These are phyloP conservation scores for Lasiurus borealis DNA, from an alignment of 2,113 vertebrate species.

Conservation along the genomic window DNA sequence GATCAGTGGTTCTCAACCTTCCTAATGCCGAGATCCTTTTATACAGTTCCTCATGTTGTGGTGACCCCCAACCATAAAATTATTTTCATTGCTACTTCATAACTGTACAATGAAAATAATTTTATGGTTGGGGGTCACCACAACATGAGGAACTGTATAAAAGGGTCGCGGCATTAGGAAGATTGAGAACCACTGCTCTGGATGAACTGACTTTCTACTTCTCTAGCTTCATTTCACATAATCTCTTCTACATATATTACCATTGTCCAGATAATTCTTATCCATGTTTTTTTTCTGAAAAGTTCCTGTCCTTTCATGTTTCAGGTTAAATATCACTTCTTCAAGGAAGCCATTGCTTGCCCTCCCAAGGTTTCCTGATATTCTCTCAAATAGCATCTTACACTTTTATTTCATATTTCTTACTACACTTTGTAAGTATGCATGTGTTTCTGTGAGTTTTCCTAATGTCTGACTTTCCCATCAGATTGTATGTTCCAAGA, in stretches of 20 bases:
- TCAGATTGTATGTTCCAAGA: neutral
- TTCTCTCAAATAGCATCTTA: neutral
- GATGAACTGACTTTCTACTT: neutral
- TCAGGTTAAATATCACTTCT: conserved; percentile 7
- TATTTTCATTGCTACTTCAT: no score
- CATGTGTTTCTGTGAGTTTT: neutral
- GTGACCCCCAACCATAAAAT: no score
- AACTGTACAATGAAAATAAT: no score
- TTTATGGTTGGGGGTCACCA: no score
- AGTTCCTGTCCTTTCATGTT: neutral
- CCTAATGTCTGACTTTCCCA: neutral
- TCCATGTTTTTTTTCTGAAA: neutral
- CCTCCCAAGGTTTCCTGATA: neutral
- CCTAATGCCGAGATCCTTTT: no score
- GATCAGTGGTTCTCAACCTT: no score
- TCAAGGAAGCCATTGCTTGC: neutral
- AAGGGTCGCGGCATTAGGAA: no score
- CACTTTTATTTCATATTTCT: neutral
- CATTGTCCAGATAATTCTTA: neutral
- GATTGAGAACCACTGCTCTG: no score
- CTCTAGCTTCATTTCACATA: neutral
- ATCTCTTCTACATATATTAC: neutral
- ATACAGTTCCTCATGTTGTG: no score
- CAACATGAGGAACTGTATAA: no score
- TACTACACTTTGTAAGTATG: neutral